Evolutionary conservation across 2,888 invertebrate genomes (phyloP), one percentile per base, ranked within the genome.

Genomic region (Nephrotoma appendiculata): DNA sequence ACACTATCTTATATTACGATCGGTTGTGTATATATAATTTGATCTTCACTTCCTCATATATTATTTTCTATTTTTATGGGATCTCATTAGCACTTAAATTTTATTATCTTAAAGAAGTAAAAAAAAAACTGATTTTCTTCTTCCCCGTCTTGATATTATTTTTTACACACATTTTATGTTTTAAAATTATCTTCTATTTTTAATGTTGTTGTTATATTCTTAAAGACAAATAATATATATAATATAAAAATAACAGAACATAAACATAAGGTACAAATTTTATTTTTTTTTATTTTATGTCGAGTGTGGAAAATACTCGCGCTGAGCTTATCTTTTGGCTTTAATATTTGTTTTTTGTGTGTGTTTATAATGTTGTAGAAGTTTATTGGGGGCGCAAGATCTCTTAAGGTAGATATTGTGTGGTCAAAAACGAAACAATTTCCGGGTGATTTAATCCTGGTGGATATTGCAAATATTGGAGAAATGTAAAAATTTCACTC

Each of bases 1-100:
- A 71, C 31, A 71, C 84, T 42, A 84, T 84, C 84, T 84, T 15
- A 42, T 84, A 84, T 84, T 42, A 84, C 84, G 84, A 84, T 84
- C 84, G 15, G 84, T 84, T 84, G 84, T 84, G 71, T 71, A 71
- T 71, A 84, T 84, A 84, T 84, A 84, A 84, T 84, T 84, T 84
- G 84, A 84, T 84, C 84, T 84, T 84, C 84, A 84, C 84, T 84
- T 84, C 84, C 84, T 71, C 71, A 71, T 84, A 84, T 84, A 85
- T 85, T 85, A 44, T 85, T 43, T 85, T 44, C 44, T 85, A 85
- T 85, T 85, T 85, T 85, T 85, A 85, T 44, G 43, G 85, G 44
- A 44, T 85, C 85, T 85, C 85, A 85, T 85, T 85, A 85, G 85
- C 85, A 85, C 85, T 85, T 85, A 85, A 85, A 44, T 85, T 85